Base-by-base conservation (phyloP, 2,113 vertebrate genomes). In the Lanius collurio region DNA sequence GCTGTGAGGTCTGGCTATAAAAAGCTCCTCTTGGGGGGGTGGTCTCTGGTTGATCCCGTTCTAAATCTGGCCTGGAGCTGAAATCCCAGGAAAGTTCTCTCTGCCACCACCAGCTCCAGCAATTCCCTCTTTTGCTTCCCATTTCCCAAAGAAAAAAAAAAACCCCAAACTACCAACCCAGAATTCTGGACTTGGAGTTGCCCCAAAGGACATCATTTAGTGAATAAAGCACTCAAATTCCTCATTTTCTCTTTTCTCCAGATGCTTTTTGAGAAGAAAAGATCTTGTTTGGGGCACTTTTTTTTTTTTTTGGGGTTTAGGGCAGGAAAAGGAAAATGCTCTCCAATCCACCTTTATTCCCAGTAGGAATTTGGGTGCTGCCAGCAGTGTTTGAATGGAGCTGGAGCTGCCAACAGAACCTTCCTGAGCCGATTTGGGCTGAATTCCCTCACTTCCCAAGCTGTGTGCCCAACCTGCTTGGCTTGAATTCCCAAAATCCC, bases 1-100 rank as follows among this genome's bases (percentile, higher is more conserved):
- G 95, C 95, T 96, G 92, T 33, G 86, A 78, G 70, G 2, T 41
- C 37, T n/a, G 86, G 69, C 89, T 95, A 94, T 94, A 96, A 96
- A 96, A 96, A 94, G 91, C 49, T 83, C 55, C 35, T 59, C 27
- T 28, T 6, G 11, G 5, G 9, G 6, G 39, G 64, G 76, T 87
- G 74, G 55, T 60, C 82, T 65, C 52, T 24, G 1, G 0, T 37
- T 47, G 64, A 15, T 88, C 79, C 65, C 1, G 1, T 88, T 94
- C 94, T 88, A 96, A 95, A 92, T 63, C 69, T 4, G 10, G 50
- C 89, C 46, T 15, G 26, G 62, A 55, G 92, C 75, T 59, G 67
- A 75, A 76, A 49, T 37, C 1, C 1, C n/a, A 19, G 41, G 27
- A 31, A 35, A 28, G 19, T 84, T 92, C 30, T 64, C 71, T 31